A percentile compares a stretch with the other conserved stretches of the same genome.
phyloP scores from a whole-genome alignment of 2,113 vertebrate species.

The Hydropotes inermis region DNA sequence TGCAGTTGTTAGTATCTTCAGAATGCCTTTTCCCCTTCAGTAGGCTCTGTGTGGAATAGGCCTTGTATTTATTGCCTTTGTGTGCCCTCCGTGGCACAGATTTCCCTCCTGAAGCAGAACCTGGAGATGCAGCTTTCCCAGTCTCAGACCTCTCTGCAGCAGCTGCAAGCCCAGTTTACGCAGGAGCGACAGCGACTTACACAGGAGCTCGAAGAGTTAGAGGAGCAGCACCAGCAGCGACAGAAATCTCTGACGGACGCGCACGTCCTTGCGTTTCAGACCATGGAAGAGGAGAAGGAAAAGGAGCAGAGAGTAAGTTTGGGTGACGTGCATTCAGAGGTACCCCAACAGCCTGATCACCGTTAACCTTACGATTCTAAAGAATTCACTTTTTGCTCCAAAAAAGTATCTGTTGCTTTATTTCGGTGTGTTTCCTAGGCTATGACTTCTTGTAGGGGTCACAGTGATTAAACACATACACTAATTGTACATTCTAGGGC shows the following conservation, averaged over 20 bases:
- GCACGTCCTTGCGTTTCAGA: conserved; percentile 92
- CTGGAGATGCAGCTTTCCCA: conserved; percentile 98
- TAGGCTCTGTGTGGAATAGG: background rate
- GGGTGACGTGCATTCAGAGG: background rate
- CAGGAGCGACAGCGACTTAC: conserved; percentile 95
- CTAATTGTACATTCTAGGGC: background rate
- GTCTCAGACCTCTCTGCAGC: conserved; percentile 96
- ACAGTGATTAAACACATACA: background rate
- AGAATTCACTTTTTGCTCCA: background rate
- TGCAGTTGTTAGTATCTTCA: background rate
- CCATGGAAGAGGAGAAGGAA: conserved; percentile 92
- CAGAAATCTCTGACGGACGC: conserved; percentile 93
- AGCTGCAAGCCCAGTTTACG: conserved; percentile 96
- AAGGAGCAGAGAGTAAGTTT: conserved; percentile 90
- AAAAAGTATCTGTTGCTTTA: background rate
- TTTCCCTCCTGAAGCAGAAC: conserved; percentile 97
- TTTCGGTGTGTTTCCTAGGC: background rate
- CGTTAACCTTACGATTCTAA: background rate
- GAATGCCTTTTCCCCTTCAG: background rate
- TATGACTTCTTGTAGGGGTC: background rate
- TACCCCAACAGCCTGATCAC: background rate
- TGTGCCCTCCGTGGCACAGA: conserved; percentile 83
- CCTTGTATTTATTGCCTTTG: conserved; percentile 29
- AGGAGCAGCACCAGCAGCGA: conserved; percentile 93
- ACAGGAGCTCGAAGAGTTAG: conserved; percentile 94